Evolutionary conservation across 2,797 vertebrate species (phyloP).

Genomic region (Monodelphis domestica): DNA sequence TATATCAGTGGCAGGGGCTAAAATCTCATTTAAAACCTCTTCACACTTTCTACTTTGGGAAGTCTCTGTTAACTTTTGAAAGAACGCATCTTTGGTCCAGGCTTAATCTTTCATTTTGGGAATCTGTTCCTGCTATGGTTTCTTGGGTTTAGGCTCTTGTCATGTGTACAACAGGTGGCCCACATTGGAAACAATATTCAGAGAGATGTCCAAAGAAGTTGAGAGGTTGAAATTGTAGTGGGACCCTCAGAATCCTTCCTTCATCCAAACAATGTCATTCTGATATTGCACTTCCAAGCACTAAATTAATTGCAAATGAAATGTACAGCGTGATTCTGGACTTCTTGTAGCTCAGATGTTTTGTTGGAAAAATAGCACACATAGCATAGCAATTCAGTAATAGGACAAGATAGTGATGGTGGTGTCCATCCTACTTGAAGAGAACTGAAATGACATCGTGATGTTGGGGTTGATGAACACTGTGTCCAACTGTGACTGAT

Average conservation of each 20-base stretch:
- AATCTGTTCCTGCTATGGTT: neutral
- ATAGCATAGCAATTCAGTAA: neutral
- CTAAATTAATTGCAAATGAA: neutral
- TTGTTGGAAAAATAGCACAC: neutral
- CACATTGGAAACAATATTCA: neutral
- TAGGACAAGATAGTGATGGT: neutral
- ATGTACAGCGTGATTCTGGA: neutral
- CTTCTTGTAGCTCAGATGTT: neutral
- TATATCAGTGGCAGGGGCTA: constrained; percentile 60
- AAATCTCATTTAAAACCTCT: constrained; percentile 71
- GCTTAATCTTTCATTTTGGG: neutral
- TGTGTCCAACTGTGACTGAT: no score
- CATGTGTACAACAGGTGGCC: neutral
- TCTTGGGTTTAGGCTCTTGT: neutral
- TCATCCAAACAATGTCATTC: neutral
- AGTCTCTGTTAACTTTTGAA: constrained; percentile 62
- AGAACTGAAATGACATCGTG: no score
- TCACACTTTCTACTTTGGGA: constrained; percentile 45
- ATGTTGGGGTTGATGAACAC: no score
- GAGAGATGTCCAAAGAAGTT: neutral
- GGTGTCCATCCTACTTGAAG: no score
- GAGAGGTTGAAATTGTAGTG: neutral
- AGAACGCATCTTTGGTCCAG: constrained; percentile 26
- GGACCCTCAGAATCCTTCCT: constrained; percentile 8
- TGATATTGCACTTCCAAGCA: neutral